Conservation (phyloP, 2,888 invertebrate species). For the Athripsodes cinereus region DNA sequence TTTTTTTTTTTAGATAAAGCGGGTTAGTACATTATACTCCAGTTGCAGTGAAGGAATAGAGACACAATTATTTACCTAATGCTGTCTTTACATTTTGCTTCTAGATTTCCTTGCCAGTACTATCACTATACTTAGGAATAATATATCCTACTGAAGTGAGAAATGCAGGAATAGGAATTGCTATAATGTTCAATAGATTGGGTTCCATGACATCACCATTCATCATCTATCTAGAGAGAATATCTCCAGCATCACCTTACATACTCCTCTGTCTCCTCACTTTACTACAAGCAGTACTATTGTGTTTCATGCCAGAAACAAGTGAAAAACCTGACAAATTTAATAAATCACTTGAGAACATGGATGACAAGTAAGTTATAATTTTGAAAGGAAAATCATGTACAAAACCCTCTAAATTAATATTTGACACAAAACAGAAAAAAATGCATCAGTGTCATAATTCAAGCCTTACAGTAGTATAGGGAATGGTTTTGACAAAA, state of each 20-base stretch:
- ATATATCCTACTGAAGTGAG: constrained; percentile 71
- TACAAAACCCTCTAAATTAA: too few species aligned
- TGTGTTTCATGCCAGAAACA: constrained; percentile 44
- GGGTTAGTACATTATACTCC: too few species aligned
- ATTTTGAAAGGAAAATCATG: too few species aligned
- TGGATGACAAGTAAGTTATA: constrained; percentile 28
- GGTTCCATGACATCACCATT: constrained; percentile 63
- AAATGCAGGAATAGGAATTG: constrained; percentile 68
- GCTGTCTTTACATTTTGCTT: neutral
- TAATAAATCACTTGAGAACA: constrained; percentile 47
- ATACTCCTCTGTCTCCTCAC: constrained; percentile 36
- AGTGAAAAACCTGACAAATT: constrained; percentile 46
- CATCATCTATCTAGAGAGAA: constrained; percentile 35
- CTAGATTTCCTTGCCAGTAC: constrained; percentile 49
- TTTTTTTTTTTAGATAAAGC: too few species aligned
- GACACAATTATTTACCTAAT: too few species aligned
- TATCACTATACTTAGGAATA: constrained; percentile 72
- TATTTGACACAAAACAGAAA: too few species aligned
- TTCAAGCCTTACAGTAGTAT: too few species aligned
- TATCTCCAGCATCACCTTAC: constrained; percentile 36
- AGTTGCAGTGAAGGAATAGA: too few species aligned
- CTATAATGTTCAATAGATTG: constrained; percentile 67
- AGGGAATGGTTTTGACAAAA: too few species aligned
- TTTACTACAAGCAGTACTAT: constrained; percentile 36
- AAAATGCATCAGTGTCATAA: too few species aligned